These are phyloP conservation scores for Diadumene lineata DNA, from an alignment of 92 coral and sea anemone genomes.

Conservation along the genomic window DNA sequence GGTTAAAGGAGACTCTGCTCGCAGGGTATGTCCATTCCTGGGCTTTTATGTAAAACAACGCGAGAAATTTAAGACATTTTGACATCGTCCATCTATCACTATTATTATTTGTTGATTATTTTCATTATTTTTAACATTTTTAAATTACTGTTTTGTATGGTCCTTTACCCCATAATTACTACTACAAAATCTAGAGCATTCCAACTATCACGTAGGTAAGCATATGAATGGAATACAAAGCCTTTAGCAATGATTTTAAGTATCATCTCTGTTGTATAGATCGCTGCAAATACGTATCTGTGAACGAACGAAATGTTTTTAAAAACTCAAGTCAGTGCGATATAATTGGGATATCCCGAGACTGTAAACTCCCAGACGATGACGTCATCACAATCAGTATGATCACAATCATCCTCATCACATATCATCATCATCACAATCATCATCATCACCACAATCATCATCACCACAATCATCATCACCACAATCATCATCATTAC, in stretches of 20 bases:
- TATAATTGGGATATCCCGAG: no score
- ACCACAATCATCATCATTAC: background rate
- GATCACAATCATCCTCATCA: background rate
- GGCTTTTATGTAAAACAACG: background rate
- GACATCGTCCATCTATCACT: no score
- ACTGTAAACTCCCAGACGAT: no score
- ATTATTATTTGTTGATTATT: no score
- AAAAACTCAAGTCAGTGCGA: no score
- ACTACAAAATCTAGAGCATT: slow-evolving; percentile 85
- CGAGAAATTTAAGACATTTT: no score
- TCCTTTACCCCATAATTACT: slow-evolving; percentile 83
- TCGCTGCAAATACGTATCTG: slow-evolving; percentile 86
- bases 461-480: background rate
- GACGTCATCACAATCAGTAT: background rate
- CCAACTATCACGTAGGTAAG: slow-evolving; percentile 92
- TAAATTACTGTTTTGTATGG: no score
- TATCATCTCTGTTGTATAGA: slow-evolving; percentile 88
- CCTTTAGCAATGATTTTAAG: slow-evolving; percentile 87
- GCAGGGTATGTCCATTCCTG: background rate
- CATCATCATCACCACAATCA: background rate
- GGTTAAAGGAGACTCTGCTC: no score
- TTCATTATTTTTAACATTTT: no score
- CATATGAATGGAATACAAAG: slow-evolving; percentile 76
- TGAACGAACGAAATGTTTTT: no score
- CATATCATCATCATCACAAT: background rate